Base-by-base conservation (phyloP, 2,797 vertebrate genomes). In the Oophaga sylvatica region DNA sequence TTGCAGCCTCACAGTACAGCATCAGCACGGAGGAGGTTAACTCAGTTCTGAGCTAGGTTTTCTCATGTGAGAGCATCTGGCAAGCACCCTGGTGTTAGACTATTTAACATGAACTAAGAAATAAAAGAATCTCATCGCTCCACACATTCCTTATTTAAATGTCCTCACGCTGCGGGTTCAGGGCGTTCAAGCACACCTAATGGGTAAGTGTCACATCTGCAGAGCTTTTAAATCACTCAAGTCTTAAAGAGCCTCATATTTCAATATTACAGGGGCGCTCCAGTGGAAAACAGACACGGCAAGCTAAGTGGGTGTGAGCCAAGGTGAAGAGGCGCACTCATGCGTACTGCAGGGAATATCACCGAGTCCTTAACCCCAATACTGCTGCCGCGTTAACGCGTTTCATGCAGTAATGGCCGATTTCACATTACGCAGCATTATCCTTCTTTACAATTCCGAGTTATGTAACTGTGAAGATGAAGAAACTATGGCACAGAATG, bases 231-330 rank as follows among this genome's bases (percentile, higher is more conserved):
- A 88, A 88, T 88, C 83, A 88, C 60, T 88, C 87, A 85, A 79
- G 26, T 81, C 29, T 45, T 88, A 85, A 88, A 77, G 78, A 88
- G 87, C 59, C 83, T 88, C 87, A 88, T 88, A 81, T 81, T 88
- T 88, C 83, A 81, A 26, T 67, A 85, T 88, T 85, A 68, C 83
- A 57, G 87, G 75, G 78, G 31, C 59, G 59, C 87, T 88, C n/a
- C 65, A 65, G 81, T 48, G 83, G 82, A 84, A 88, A 80, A 80
- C 82, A 88, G 82, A 88, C 87, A 80, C 22, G 60, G 81, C 63
- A 62, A 71, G 63, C 84, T 78, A 88, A 70, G 75, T 79, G 67
- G 82, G 82, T 53, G 75, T 80, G 82, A 62, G 87, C 67, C 87
- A 88, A 87, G 80, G 86, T 87, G 86, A 87, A 78, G 56, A 53